These are phyloP conservation scores for Meliscaeva auricollis DNA, from an alignment of 2,888 invertebrate genomes.

Conservation along the genomic window DNA sequence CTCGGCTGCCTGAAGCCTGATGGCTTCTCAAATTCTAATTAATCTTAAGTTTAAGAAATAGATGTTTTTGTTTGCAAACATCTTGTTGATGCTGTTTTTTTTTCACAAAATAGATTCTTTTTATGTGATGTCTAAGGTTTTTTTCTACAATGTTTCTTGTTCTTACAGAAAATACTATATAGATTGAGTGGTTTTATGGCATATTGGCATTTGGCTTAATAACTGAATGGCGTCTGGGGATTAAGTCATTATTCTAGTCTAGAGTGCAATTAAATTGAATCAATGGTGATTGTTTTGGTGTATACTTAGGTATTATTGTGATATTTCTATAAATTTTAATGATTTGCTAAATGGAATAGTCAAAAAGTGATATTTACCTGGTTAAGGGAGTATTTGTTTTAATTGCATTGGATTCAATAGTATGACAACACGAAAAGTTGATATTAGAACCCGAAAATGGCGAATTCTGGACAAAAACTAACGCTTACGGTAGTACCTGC, in stretches of 20 bases:
- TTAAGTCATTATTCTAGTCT: constrained; percentile 57
- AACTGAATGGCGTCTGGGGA: constrained; percentile 46
- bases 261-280: constrained; percentile 61
- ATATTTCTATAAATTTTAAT: too few relatives aligned
- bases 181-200: constrained; percentile 56
- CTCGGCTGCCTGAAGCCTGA: neutral
- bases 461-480: too few relatives aligned
- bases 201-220: constrained; percentile 65
- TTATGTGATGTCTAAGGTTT: constrained; percentile 2
- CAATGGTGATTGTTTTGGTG: constrained; percentile 15
- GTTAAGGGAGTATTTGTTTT: too few relatives aligned
- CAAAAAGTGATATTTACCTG: too few relatives aligned
- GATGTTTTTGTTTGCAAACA: constrained; percentile 58
- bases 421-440: too few relatives aligned
- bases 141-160: constrained; percentile 4
- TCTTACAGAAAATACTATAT: neutral
- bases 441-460: too few relatives aligned
- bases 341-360: too few relatives aligned
- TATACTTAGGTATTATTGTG: constrained; percentile 1
- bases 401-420: too few relatives aligned
- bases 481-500: too few relatives aligned
- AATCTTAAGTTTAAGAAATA: constrained; percentile 43
- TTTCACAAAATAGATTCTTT: constrained; percentile 10
- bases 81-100: constrained; percentile 33
- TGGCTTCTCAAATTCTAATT: constrained; percentile 53